Percentiles rank a stretch among this genome's conserved stretches.
Evolutionary conservation across 2,113 vertebrate species (phyloP).

Genomic region (Calyptomena viridis): DNA sequence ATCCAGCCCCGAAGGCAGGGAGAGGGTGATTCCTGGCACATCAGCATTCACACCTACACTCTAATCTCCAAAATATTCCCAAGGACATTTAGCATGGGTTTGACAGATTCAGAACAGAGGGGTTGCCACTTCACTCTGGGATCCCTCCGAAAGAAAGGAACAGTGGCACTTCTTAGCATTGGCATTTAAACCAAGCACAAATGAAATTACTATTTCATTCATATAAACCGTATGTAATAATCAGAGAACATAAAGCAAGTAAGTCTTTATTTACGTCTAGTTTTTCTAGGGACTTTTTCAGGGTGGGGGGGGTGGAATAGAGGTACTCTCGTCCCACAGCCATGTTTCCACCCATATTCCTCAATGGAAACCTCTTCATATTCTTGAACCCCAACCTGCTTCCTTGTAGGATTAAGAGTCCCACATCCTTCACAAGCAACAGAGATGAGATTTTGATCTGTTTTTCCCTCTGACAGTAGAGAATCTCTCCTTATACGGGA

Average conservation of each 20-base stretch:
- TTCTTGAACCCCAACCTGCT: background rate
- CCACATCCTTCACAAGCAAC: background rate
- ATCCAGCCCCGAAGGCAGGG: background rate
- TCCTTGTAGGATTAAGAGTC: background rate
- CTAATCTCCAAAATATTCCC: background rate
- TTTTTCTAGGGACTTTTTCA: background rate
- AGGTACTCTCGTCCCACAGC: background rate
- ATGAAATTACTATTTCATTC: background rate
- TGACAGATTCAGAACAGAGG: background rate
- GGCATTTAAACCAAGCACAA: background rate
- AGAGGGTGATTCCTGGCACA: background rate
- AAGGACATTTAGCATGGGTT: background rate
- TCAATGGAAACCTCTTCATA: background rate
- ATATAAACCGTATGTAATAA: background rate
- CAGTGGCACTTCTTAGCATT: background rate
- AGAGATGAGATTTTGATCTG: background rate
- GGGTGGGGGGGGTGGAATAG: background rate
- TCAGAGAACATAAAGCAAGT: background rate
- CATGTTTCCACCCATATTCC: background rate
- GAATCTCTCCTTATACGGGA: background rate
- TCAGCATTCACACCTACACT: background rate
- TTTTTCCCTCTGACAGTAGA: background rate
- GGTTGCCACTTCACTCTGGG: background rate
- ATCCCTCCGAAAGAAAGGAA: background rate
- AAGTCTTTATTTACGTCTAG: background rate